Percentiles rank a stretch among this genome's conserved stretches.
These are phyloP conservation scores for Chlorops oryzae DNA, from an alignment of 1,140 invertebrate genomes.

Conservation along the genomic window DNA sequence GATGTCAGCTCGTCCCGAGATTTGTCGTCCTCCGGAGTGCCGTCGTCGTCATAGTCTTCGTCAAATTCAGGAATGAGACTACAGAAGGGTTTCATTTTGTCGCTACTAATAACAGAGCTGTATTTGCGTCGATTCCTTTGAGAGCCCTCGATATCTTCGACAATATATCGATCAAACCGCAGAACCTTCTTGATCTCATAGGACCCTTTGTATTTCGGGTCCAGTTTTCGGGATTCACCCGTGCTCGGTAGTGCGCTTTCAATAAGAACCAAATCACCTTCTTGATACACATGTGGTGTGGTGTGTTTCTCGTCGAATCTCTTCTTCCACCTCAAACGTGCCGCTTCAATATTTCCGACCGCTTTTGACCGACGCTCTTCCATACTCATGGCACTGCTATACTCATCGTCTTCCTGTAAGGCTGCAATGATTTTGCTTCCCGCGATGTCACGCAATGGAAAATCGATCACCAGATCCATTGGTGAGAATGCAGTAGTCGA, in stretches of 20 bases:
- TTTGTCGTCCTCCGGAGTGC: background rate
- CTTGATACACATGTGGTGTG: slow-evolving; percentile 16
- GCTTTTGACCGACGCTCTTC: background rate
- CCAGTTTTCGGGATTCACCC: slow-evolving; percentile 22
- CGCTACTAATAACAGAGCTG: slow-evolving; percentile 5
- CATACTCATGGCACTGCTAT: background rate
- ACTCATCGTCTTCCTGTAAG: background rate
- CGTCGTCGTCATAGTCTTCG: slow-evolving; percentile 4
- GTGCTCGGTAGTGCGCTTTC: slow-evolving; percentile 17
- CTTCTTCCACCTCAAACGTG: slow-evolving; percentile 2
- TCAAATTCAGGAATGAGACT: slow-evolving; percentile 9
- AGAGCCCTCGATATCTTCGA: slow-evolving; percentile 14
- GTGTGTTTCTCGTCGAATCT: slow-evolving; percentile 11
- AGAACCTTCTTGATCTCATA: slow-evolving; percentile 18
- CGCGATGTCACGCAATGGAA: background rate
- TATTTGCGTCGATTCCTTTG: slow-evolving; percentile 8
- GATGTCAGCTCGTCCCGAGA: slow-evolving; percentile 6
- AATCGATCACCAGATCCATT: slow-evolving; percentile 17
- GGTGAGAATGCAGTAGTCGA: slow-evolving; percentile 21
- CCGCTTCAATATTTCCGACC: background rate
- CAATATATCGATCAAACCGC: slow-evolving; percentile 16
- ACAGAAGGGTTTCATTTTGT: slow-evolving; percentile 19
- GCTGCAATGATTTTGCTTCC: slow-evolving; percentile 7
- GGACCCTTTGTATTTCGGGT: slow-evolving; percentile 24
- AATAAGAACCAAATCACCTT: slow-evolving; percentile 24